These are phyloP conservation scores for Conger conger DNA, from an alignment of 2,113 vertebrate species.

Conservation along the genomic window DNA sequence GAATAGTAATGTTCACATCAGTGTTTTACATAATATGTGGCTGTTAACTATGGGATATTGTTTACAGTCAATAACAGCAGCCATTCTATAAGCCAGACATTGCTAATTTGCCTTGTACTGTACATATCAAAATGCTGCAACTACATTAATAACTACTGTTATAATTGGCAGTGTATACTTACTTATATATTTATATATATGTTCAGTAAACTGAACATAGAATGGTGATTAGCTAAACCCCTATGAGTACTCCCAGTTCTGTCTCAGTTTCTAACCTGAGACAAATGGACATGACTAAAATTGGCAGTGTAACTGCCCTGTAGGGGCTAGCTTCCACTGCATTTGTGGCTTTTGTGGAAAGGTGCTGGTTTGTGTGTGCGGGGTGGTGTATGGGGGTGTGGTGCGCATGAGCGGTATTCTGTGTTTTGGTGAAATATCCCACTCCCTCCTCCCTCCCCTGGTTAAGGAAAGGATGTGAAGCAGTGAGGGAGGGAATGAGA, in stretches of 20 bases:
- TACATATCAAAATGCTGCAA: neutral
- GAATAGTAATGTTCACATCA: neutral
- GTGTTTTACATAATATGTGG: neutral
- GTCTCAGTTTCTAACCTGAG: neutral
- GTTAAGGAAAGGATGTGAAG: neutral
- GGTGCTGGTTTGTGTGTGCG: too few relatives aligned
- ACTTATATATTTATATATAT: too few relatives aligned
- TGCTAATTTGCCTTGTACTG: neutral
- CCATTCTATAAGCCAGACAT: neutral
- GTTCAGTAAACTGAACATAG: too few relatives aligned
- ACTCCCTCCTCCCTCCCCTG: neutral
- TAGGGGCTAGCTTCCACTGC: neutral
- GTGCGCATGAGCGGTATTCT: neutral
- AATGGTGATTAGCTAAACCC: neutral
- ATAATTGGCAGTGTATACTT: neutral
- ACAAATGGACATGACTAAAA: neutral
- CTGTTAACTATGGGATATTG: neutral
- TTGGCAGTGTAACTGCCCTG: neutral
- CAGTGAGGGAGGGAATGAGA: neutral
- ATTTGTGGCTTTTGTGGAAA: neutral
- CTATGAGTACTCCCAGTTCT: neutral
- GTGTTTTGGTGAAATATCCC: neutral
- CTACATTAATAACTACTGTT: neutral
- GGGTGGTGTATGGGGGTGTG: neutral
- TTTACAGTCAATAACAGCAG: neutral